A percentile compares a stretch with the other conserved stretches of the same genome.
Evolutionary conservation across 2,888 invertebrate species (phyloP).

Genomic region (Nephrotoma appendiculata): DNA sequence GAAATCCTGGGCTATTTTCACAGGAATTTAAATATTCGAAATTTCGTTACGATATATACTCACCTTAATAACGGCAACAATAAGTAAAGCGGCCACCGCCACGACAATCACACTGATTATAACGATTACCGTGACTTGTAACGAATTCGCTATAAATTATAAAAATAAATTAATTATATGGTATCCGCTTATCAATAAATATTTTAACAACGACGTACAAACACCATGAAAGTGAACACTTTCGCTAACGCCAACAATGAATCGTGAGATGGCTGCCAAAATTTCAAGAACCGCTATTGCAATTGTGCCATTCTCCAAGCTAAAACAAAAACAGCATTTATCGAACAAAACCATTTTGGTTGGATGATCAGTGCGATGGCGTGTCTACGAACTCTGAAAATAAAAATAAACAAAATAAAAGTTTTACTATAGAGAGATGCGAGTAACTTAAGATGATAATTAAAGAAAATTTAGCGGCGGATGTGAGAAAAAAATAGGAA

Average conservation of each 20-base stretch:
- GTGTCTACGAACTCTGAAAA: not conserved
- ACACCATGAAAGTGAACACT: not conserved
- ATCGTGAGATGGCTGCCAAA: not conserved
- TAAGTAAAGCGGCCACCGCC: not conserved
- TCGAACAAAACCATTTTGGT: not conserved
- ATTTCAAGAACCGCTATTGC: not conserved
- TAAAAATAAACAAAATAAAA: not conserved
- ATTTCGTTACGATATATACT: not conserved
- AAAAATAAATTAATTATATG: not conserved
- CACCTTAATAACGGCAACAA: not conserved
- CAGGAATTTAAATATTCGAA: too few relatives aligned
- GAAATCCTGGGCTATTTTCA: too few relatives aligned
- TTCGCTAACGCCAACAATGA: not conserved
- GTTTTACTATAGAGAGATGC: not conserved
- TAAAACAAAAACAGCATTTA: not conserved
- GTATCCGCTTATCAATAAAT: not conserved
- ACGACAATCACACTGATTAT: not conserved
- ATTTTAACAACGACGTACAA: not conserved
- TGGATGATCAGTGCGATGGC: not conserved
- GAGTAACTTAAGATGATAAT: not conserved
- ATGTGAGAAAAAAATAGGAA: not conserved
- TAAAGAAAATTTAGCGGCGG: not conserved
- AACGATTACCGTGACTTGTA: not conserved
- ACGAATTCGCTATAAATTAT: not conserved
- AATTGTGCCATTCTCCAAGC: not conserved